Conservation (phyloP, 2,797 vertebrate genomes). For the Gallinago solitaria region DNA sequence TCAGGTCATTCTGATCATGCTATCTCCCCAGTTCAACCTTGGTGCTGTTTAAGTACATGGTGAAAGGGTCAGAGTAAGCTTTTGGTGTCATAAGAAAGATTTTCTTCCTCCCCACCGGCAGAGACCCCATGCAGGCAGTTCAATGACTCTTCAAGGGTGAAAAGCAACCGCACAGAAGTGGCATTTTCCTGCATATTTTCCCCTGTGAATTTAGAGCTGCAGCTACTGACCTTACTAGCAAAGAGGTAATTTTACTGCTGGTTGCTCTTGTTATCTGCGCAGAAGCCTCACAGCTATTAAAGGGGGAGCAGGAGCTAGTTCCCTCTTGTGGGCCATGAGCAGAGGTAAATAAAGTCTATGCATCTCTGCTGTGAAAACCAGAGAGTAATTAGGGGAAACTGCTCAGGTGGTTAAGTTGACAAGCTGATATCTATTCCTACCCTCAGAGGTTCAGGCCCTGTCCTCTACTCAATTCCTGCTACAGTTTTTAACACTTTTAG, state of each 20-base stretch:
- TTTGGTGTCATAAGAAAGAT: neutral
- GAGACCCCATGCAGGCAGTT: neutral
- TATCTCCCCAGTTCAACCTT: neutral
- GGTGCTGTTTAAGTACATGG: fast-evolving
- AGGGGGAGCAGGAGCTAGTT: neutral
- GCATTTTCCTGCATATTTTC: neutral
- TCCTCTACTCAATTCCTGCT: fast-evolving
- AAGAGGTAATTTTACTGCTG: neutral
- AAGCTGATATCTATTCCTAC: neutral
- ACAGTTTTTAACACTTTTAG: neutral
- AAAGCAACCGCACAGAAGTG: neutral
- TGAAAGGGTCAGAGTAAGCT: neutral
- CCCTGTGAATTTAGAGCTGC: neutral
- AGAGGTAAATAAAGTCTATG: neutral
- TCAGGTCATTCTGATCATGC: neutral
- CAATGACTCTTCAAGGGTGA: neutral
- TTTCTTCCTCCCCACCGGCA: neutral
- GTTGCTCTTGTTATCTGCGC: neutral
- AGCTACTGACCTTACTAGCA: neutral
- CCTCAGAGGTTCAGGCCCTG: neutral
- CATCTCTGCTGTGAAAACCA: neutral
- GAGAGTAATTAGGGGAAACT: neutral
- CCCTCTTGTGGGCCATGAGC: neutral
- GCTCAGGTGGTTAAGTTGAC: neutral
- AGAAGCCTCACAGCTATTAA: neutral